Evolutionary conservation across 1,140 invertebrate genomes (phyloP).

Genomic region (Aphelinus atriplicis): DNA sequence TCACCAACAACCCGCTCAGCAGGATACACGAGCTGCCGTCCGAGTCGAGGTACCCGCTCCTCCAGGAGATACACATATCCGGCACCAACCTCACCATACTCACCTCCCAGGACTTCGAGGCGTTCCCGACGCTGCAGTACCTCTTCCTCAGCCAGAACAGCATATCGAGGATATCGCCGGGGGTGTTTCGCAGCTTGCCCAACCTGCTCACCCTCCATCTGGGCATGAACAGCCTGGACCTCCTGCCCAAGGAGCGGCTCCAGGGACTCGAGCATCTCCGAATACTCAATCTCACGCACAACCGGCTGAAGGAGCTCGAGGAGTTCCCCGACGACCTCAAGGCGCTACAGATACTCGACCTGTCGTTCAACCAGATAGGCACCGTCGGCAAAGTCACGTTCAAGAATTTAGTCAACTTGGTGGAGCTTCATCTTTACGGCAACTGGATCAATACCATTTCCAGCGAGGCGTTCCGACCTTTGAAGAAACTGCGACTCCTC

Average conservation of each 20-base stretch:
- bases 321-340: conserved; percentile 83
- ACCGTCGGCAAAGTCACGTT: conserved; percentile 81
- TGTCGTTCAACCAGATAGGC: conserved; percentile 85
- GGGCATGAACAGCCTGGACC: conserved; percentile 84
- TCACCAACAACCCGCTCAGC: conserved; percentile 83
- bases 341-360: conserved; percentile 80
- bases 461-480: conserved; percentile 79
- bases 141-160: conserved; percentile 79
- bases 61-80: conserved; percentile 84
- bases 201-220: conserved; percentile 84
- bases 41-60: conserved; percentile 72
- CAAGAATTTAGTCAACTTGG: conserved; percentile 76
- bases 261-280: conserved; percentile 79
- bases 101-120: conserved; percentile 87
- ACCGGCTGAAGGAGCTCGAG: conserved; percentile 83
- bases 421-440: conserved; percentile 80
- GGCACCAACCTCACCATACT: conserved; percentile 86
- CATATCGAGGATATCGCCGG: conserved; percentile 83
- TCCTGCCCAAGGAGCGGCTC: conserved; percentile 84
- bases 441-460: conserved; percentile 85
- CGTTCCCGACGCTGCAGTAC: conserved; percentile 82
- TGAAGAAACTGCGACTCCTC: conserved; percentile 81
- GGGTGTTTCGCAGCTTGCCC: conserved; percentile 81
- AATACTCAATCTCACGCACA: conserved; percentile 83
- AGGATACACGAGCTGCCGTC: conserved; percentile 75